A percentile compares a stretch with the other conserved stretches of the same genome.
Conservation (phyloP, 2,113 vertebrate genomes). For the Sprattus sprattus region DNA sequence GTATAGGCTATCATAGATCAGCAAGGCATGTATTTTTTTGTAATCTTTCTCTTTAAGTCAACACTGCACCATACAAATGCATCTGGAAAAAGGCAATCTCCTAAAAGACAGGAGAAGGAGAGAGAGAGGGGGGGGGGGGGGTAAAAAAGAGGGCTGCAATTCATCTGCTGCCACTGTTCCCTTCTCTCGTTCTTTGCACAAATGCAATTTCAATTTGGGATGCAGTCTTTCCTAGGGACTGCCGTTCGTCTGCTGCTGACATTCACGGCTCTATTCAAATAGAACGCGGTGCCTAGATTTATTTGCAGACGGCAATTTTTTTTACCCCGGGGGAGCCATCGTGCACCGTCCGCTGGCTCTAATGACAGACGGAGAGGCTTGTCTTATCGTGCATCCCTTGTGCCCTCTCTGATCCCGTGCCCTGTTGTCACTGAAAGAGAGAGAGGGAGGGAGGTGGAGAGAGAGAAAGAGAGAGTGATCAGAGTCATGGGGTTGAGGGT, state of each 20-base stretch:
- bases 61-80: not conserved
- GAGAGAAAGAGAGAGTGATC: not conserved
- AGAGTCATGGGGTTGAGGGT: not conserved
- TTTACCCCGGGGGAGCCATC: not conserved
- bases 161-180: not conserved
- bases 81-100: not conserved
- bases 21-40: not conserved
- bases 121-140: not conserved
- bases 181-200: not conserved
- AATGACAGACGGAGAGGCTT: not conserved
- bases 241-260: not conserved
- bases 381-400: not conserved
- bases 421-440: not conserved
- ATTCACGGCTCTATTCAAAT: not conserved
- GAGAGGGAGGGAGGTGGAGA: not conserved
- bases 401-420: not conserved
- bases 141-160: not conserved
- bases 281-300: not conserved
- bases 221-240: not conserved
- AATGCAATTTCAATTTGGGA: not conserved
- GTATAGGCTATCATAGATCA: not conserved
- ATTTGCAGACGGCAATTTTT: not conserved
- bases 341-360: not conserved
- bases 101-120: not conserved
- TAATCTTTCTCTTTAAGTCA: not conserved